Base-by-base conservation (phyloP, 2,888 invertebrate species). In the Laspeyria flexula region DNA sequence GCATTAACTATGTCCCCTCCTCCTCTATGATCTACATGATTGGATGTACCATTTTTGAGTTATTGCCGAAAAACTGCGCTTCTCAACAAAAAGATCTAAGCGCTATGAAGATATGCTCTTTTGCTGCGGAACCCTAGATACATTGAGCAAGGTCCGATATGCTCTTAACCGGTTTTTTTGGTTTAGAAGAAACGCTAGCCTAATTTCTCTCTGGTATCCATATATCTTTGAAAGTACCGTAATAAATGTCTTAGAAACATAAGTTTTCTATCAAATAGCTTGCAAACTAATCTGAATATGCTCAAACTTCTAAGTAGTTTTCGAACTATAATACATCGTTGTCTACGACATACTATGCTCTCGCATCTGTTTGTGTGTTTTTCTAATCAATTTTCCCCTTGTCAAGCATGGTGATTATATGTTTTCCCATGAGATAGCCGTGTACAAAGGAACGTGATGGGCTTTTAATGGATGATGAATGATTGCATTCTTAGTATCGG, bases 401-500 rank as follows among this genome's bases (percentile, higher is more conserved):
- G 7, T 27, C 30, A 21, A 4, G 10, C 11, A 10, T 3, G 12
- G n/a, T 38, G 12, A 27, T n/a, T 29, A 23, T 11, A 5, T n/a
- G 23, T 7, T 18, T 9, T 35, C 43, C 18, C 11, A 18, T 16
- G 18, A 16, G 16, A 25, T 15, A 25, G 7, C 4, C 1, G 6
- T 16, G 7, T 43, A 35, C 25, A 43, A 25, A 23, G 11, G 15
- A 34, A 6, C 11, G 9, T 37, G 43, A 29, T 10, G 27, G 35
- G 12, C 25, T 34, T 2, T 15, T 35, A 18, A 35, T 43, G 27
- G 35, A 29, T 18, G 27, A 27, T 18, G 43, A 43, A 25, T 43
- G 27, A 27, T 43, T 25, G 4, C 29, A 18, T 31, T 31, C 5
- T 13, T 31, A 7, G 7, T 7, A 6, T 7, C 7, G 25, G 25